Evolutionary conservation across 2,888 invertebrate species (phyloP), one percentile per base, ranked within the genome.

Genomic region (Crioceris asparagi): DNA sequence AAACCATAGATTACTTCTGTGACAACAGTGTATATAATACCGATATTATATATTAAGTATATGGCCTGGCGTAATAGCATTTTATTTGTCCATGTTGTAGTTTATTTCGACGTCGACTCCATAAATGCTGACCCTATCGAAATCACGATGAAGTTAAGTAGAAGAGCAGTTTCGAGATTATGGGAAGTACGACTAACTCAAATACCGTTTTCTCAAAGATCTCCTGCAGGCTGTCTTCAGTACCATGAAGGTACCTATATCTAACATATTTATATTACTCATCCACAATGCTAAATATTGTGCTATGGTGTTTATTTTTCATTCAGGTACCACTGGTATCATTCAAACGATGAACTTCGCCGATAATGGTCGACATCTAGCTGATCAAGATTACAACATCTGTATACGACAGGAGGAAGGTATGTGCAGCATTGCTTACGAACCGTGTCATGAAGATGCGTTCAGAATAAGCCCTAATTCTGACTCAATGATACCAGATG

Each of bases 321-420:
- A n/a, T 39, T 40, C 36, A 46, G 53, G 54, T 10, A 17, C 10
- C 34, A 36, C 52, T 68, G 79, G 78, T 3, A 66, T 72, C 7
- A 70, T 83, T 43, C 75, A 77, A 62, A 84, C 85, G 0, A 79
- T 86, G 62, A 87, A 87, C 62, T 87, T 79, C 57, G 81, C 85
- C 1, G 77, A 79, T 17, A 87, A 87, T 53, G 87, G 87, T 0
- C 73, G 87, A 0, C 84, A 85, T 55, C 65, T 87, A 17, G 80
- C 87, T 1, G 70, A 76, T 45, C 86, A 86, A 55, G 77, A 85
- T 50, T 86, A 88, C 64, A 72, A 73, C 34, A 74, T 83, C 5
- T 88, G 87, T 56, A 70, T 86, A 45, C 67, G 84, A 3, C 75
- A 79, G 49, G 81, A 77, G 53, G 56, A 58, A 8, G 77, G 74